Percentiles rank a stretch among this genome's conserved stretches.
phyloP scores from a whole-genome alignment of 2,797 vertebrate genomes.

The Podarcis siculus region DNA sequence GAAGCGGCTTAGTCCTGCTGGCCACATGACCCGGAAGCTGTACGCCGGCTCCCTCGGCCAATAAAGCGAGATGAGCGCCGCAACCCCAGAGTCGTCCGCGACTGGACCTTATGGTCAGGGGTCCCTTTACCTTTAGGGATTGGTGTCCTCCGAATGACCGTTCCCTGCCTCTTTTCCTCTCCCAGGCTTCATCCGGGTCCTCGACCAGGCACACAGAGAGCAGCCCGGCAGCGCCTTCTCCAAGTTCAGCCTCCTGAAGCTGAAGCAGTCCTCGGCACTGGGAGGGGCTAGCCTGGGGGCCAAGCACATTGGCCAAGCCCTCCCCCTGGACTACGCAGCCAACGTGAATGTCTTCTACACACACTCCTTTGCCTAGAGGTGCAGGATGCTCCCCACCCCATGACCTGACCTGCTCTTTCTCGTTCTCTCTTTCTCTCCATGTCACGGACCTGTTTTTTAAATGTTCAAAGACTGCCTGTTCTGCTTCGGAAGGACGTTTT shows the following conservation, averaged over 20 bases:
- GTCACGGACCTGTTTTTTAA: not conserved
- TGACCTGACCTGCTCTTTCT: too few relatives aligned
- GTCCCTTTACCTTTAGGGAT: too few relatives aligned
- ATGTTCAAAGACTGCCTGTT: not conserved
- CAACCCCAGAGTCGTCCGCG: too few relatives aligned
- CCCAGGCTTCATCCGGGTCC: conserved; percentile 84
- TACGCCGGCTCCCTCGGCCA: too few relatives aligned
- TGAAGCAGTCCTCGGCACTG: conserved; percentile 85
- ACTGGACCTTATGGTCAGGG: too few relatives aligned
- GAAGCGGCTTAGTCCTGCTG: too few relatives aligned
- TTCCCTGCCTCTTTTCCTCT: not conserved
- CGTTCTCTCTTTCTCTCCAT: not conserved
- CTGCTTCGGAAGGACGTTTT: not conserved
- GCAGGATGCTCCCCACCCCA: too few relatives aligned
- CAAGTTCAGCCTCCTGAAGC: conserved; percentile 85
- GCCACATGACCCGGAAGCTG: too few relatives aligned
- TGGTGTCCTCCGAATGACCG: not conserved
- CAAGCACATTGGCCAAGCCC: conserved; percentile 62
- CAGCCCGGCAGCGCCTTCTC: conserved; percentile 71
- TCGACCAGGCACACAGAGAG: conserved; percentile 69
- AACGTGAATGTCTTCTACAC: conserved; percentile 85
- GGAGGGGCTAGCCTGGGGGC: conserved; percentile 88
- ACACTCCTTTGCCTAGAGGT: conserved; percentile 77
- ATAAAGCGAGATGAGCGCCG: too few relatives aligned
- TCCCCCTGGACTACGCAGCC: conserved; percentile 81